Evolutionary conservation across 1,140 invertebrate genomes (phyloP).

Genomic region (Drosophila tropicalis): DNA sequence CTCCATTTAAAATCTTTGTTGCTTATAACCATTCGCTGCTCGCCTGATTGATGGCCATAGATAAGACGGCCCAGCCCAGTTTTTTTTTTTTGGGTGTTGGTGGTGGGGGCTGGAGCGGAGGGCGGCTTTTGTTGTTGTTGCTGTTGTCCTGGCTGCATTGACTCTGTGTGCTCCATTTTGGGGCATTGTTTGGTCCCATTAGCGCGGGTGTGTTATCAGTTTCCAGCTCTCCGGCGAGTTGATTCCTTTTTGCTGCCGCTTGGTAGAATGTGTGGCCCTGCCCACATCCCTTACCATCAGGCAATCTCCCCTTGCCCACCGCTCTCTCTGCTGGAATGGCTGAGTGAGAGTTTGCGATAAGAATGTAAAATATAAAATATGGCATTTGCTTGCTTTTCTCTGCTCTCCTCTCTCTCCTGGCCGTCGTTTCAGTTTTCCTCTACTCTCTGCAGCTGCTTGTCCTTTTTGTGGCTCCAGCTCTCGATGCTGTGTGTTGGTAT

Average conservation of each 20-base stretch:
- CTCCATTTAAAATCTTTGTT: constrained; percentile 83
- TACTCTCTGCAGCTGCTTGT: constrained; percentile 43
- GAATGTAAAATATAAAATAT: constrained; percentile 83
- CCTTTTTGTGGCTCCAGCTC: constrained; percentile 39
- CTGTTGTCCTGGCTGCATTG: constrained; percentile 49
- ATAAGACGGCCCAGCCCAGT: constrained; percentile 77
- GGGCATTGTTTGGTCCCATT: constrained; percentile 82
- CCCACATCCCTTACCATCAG: constrained; percentile 2
- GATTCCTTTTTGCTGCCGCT: constrained; percentile 56
- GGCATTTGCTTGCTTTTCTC: constrained; percentile 57
- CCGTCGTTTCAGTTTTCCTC: constrained; percentile 37
- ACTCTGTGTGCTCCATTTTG: constrained; percentile 73
- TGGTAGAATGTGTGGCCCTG: constrained; percentile 15
- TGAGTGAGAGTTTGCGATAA: constrained; percentile 83
- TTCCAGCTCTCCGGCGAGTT: constrained; percentile 60
- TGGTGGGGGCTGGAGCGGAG: not conserved
- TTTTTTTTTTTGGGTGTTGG: constrained; percentile 33
- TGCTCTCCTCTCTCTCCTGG: constrained; percentile 7
- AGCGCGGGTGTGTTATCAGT: constrained; percentile 82
- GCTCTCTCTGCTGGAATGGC: constrained; percentile 52
- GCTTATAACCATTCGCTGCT: constrained; percentile 80
- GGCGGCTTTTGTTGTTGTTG: constrained; percentile 2
- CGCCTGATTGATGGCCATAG: constrained; percentile 83
- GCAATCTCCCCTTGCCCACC: constrained; percentile 10
- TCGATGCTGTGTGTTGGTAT: constrained; percentile 70